phyloP scores from a whole-genome alignment of 2,113 vertebrate genomes.

The Xiphophorus hellerii region DNA sequence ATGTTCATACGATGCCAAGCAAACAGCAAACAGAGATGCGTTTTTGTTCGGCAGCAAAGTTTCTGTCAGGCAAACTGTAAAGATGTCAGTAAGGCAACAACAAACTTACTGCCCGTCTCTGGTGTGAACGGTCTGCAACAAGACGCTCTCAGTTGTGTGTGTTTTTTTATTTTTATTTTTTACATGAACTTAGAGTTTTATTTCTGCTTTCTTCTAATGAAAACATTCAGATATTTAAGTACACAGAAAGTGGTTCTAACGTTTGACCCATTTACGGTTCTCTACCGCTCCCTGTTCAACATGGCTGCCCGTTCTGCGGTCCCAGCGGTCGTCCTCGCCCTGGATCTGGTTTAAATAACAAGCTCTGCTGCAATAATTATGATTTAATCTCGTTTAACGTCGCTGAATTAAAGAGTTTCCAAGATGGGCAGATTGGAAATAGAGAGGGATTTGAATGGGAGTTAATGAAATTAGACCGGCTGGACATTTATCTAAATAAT shows the following conservation, averaged over 20 bases:
- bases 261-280: slow-evolving; percentile 59
- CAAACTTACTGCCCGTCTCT: slow-evolving; percentile 4
- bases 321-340: slow-evolving; percentile 62
- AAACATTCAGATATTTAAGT: slow-evolving; percentile 44
- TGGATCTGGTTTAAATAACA: slow-evolving; percentile 74
- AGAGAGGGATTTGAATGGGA: slow-evolving; percentile 66
- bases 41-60: slow-evolving; percentile 37
- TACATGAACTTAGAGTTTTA: background rate
- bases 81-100: slow-evolving; percentile 38
- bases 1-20: slow-evolving; percentile 46
- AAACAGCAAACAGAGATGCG: slow-evolving; percentile 66
- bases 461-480: slow-evolving; percentile 70
- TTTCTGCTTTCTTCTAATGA: slow-evolving; percentile 10
- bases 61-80: slow-evolving; percentile 35
- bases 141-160: background rate
- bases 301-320: slow-evolving; percentile 32
- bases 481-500: slow-evolving; percentile 80
- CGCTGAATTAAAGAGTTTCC: slow-evolving; percentile 73
- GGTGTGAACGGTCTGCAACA: background rate
- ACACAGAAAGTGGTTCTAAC: slow-evolving; percentile 43
- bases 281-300: slow-evolving; percentile 10
- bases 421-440: slow-evolving; percentile 70
- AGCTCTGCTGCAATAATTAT: slow-evolving; percentile 64
- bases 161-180: background rate
- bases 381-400: slow-evolving; percentile 71